A percentile compares a stretch with the other conserved stretches of the same genome.
Conservation (phyloP, 2,888 invertebrate genomes). For the Caenorhabditis sulstoni region DNA sequence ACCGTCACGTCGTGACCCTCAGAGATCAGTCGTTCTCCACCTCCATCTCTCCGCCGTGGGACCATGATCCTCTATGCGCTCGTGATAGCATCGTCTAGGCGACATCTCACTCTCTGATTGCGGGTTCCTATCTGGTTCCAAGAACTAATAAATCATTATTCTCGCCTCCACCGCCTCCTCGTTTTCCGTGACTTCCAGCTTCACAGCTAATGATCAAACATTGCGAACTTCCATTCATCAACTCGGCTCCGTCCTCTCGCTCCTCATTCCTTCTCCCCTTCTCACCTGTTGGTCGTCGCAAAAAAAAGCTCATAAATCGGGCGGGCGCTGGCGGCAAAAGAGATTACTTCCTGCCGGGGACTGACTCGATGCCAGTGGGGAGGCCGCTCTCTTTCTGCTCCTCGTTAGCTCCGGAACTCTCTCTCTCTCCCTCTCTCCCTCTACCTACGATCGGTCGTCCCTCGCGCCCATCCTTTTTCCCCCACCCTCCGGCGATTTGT, state of each 20-base stretch:
- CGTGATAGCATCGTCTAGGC: slow-evolving; percentile 38
- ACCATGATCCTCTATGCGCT: slow-evolving; percentile 31
- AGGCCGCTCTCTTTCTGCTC: background rate
- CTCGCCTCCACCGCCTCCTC: no score
- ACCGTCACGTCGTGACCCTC: slow-evolving; percentile 42
- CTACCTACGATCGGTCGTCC: no score
- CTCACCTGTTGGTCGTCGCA: slow-evolving; percentile 42
- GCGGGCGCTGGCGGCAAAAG: background rate
- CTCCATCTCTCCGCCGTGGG: slow-evolving; percentile 33
- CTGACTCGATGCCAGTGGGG: background rate
- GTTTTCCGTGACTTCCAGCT: no score
- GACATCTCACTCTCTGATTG: background rate
- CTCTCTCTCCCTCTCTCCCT: no score
- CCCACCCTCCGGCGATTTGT: no score
- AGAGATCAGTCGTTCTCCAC: slow-evolving; percentile 43
- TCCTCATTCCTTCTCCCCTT: slow-evolving; percentile 3
- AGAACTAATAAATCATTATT: no score
- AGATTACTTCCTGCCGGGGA: slow-evolving; percentile 10
- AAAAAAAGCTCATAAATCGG: slow-evolving; percentile 40
- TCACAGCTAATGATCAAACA: no score
- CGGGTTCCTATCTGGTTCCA: no score
- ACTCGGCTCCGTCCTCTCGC: no score
- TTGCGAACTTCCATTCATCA: background rate
- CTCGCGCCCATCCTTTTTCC: no score
- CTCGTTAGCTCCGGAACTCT: background rate